Percentiles rank a stretch among this genome's conserved stretches.
These are phyloP conservation scores for Pseudocheirus occidentalis DNA, from an alignment of 2,797 vertebrate species.

Conservation along the genomic window DNA sequence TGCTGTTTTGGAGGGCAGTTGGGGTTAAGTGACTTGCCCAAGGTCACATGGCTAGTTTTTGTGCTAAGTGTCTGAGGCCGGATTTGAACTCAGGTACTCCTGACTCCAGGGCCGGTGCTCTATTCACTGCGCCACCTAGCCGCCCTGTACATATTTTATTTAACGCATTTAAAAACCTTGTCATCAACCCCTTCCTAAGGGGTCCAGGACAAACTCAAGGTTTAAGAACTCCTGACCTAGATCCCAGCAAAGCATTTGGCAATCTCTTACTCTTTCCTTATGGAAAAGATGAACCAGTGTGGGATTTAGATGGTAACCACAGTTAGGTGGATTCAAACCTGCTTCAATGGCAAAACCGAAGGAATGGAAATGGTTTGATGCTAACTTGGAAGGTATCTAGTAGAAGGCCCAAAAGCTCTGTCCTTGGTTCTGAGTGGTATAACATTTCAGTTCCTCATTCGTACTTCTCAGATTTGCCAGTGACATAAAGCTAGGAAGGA, in stretches of 20 bases:
- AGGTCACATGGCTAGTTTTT: too few relatives aligned
- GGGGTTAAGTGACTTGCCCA: too few relatives aligned
- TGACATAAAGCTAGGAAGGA: not conserved
- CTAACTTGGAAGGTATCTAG: not conserved
- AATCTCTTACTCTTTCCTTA: not conserved
- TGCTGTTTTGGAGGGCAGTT: too few relatives aligned
- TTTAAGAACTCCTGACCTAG: not conserved
- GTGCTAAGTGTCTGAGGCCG: too few relatives aligned
- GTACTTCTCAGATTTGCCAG: not conserved
- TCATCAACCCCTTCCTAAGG: not conserved
- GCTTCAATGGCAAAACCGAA: not conserved
- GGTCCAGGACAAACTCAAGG: not conserved
- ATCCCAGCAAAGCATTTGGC: not conserved
- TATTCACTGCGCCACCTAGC: too few relatives aligned
- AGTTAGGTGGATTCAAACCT: too few relatives aligned
- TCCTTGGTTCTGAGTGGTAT: not conserved
- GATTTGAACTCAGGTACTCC: too few relatives aligned
- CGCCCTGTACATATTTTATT: not conserved
- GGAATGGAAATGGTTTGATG: not conserved
- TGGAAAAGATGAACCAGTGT: not conserved
- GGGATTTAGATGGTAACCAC: not conserved
- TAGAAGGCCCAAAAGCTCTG: not conserved
- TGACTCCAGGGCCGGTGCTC: too few relatives aligned
- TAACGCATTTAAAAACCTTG: not conserved
- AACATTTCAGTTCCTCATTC: not conserved